These are phyloP conservation scores for Acleris laterana DNA, from an alignment of 2,888 invertebrate species.

Conservation along the genomic window DNA sequence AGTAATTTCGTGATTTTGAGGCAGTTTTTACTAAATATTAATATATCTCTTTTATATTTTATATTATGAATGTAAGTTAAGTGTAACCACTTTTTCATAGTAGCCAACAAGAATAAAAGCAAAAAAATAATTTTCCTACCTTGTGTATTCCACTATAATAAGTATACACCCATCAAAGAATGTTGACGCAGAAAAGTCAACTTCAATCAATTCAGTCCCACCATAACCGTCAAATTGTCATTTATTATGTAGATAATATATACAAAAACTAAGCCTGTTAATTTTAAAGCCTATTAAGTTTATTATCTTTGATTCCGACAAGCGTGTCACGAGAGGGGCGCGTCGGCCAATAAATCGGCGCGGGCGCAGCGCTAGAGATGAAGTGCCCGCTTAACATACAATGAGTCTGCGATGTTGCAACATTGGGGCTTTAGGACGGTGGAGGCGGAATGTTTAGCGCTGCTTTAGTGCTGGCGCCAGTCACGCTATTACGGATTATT, in stretches of 20 bases:
- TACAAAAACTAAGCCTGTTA: slow-evolving; percentile 23
- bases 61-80: too few species aligned
- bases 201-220: too few species aligned
- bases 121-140: too few species aligned
- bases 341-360: slow-evolving; percentile 78
- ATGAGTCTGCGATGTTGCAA: slow-evolving; percentile 75
- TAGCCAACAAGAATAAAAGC: too few species aligned
- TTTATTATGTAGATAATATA: neutral
- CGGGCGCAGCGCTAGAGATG: slow-evolving; percentile 74
- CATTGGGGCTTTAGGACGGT: slow-evolving; percentile 63
- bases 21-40: too few species aligned
- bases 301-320: slow-evolving; percentile 38
- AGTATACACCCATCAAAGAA: too few species aligned
- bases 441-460: slow-evolving; percentile 41
- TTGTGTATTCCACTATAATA: too few species aligned
- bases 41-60: too few species aligned
- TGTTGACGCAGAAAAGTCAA: too few species aligned
- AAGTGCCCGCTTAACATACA: slow-evolving; percentile 83
- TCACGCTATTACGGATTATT: slow-evolving; percentile 38
- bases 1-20: too few species aligned
- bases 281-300: slow-evolving; percentile 34
- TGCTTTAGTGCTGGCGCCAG: slow-evolving; percentile 51
- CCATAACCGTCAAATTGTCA: neutral
- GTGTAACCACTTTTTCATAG: too few species aligned
- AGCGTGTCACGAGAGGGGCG: slow-evolving; percentile 72